Evolutionary conservation across 2,113 vertebrate genomes (phyloP).

Genomic region (Poeciliopsis prolifica): DNA sequence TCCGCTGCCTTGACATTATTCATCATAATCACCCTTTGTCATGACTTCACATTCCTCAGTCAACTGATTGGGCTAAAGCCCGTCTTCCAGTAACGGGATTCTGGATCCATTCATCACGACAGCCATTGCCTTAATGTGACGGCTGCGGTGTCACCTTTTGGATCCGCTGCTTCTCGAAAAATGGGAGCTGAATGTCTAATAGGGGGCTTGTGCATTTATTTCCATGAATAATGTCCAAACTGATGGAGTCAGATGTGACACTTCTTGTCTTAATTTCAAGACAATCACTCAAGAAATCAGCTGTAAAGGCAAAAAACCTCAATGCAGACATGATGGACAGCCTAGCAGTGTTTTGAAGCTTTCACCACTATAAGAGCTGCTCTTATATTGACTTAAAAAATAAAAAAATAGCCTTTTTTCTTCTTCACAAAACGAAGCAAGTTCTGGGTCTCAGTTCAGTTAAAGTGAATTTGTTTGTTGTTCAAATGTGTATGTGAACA

Average conservation of each 20-base stretch:
- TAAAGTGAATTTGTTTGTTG: too few species aligned
- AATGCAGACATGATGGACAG: not conserved
- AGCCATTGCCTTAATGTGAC: slow-evolving; percentile 30
- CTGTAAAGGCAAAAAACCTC: not conserved
- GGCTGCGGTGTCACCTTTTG: slow-evolving; percentile 29
- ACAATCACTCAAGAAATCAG: not conserved
- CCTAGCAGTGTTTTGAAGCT: not conserved
- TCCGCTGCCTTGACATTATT: slow-evolving; percentile 21
- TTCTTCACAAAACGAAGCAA: not conserved
- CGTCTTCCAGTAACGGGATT: slow-evolving; percentile 18
- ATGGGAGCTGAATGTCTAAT: slow-evolving; percentile 35
- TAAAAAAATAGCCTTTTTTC: not conserved
- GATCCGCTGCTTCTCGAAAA: slow-evolving; percentile 31
- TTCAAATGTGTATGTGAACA: too few species aligned
- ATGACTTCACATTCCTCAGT: slow-evolving; percentile 37
- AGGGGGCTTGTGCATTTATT: slow-evolving; percentile 45
- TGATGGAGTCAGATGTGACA: slow-evolving; percentile 10
- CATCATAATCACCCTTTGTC: slow-evolving; percentile 26
- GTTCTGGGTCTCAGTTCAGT: not conserved
- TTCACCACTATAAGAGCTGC: not conserved
- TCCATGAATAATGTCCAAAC: slow-evolving; percentile 45
- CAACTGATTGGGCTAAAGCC: slow-evolving; percentile 39
- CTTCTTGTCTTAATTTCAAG: not conserved
- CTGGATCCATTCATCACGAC: slow-evolving; percentile 39
- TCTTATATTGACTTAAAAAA: not conserved